A percentile compares a stretch with the other conserved stretches of the same genome.
Conservation (phyloP, 2,113 vertebrate species). For the Psilopsiagon aymara region DNA sequence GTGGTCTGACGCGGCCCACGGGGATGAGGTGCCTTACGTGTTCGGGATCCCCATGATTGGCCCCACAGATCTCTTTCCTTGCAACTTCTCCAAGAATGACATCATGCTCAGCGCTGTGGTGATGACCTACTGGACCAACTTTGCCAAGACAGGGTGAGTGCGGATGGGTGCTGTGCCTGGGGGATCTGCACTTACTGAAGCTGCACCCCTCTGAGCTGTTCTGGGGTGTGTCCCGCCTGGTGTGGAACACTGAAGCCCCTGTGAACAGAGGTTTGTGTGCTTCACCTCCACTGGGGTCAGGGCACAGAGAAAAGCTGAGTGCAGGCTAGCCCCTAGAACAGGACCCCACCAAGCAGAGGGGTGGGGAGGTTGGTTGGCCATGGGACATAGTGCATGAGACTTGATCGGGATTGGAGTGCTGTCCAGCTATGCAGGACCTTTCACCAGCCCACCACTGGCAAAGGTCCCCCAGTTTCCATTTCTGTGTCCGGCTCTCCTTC, state of each 20-base stretch:
- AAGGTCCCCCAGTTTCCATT: neutral
- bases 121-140: conserved; percentile 99
- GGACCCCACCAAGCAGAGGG: neutral
- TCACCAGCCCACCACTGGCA: neutral
- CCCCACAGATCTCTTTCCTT: conserved; percentile 96
- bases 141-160: conserved; percentile 98
- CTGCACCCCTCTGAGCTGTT: neutral
- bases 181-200: neutral
- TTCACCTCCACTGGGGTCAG: neutral
- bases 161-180: neutral
- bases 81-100: conserved; percentile 99
- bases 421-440: neutral
- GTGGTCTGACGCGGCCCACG: conserved; percentile 97
- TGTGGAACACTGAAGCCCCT: neutral
- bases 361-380: neutral
- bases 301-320: neutral
- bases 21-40: conserved; percentile 97
- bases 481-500: neutral
- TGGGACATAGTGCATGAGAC: neutral
- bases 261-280: neutral
- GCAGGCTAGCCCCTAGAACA: neutral
- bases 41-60: conserved; percentile 98
- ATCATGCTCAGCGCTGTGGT: conserved; percentile 98
- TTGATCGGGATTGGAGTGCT: neutral
- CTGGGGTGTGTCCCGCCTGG: neutral